phyloP scores from a whole-genome alignment of 2,888 invertebrate species.

The Dimorphilus gyrociliatus region DNA sequence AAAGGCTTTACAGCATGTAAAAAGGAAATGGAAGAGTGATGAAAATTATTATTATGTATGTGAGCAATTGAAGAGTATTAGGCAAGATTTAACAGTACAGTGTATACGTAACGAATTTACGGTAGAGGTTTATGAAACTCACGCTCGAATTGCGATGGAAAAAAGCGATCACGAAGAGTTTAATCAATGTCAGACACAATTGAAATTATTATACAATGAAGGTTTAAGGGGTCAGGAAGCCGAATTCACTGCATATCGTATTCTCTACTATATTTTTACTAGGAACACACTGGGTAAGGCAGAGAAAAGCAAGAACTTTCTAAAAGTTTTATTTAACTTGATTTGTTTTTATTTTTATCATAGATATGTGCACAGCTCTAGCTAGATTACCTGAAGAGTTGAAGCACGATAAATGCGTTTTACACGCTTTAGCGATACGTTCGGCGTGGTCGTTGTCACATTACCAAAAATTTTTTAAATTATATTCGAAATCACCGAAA shows the following conservation, averaged over 20 bases:
- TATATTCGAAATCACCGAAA: constrained; percentile 71
- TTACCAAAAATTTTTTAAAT: constrained; percentile 74
- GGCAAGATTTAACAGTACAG: constrained; percentile 97
- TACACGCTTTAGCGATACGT: constrained; percentile 68
- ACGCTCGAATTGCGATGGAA: constrained; percentile 90
- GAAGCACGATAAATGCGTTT: constrained; percentile 61
- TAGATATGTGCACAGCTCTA: constrained; percentile 82
- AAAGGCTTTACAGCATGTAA: constrained; percentile 71
- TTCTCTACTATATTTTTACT: constrained; percentile 94
- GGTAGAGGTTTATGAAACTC: constrained; percentile 95
- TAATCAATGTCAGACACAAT: constrained; percentile 97
- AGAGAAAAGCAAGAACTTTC: neutral
- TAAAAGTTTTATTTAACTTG: constrained; percentile 3
- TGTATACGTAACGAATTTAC: constrained; percentile 84
- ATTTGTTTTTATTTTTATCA: constrained; percentile 27
- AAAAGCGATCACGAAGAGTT: constrained; percentile 97
- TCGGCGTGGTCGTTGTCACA: constrained; percentile 85
- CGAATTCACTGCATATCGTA: constrained; percentile 88
- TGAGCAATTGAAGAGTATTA: constrained; percentile 92
- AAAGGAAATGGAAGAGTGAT: constrained; percentile 70
- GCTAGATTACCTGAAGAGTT: constrained; percentile 60
- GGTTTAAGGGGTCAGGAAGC: constrained; percentile 41
- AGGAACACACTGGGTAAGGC: constrained; percentile 77
- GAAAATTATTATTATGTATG: constrained; percentile 91
- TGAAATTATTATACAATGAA: constrained; percentile 68